Conservation (phyloP, 2,888 invertebrate genomes). For the Alloplasta piceator region DNA sequence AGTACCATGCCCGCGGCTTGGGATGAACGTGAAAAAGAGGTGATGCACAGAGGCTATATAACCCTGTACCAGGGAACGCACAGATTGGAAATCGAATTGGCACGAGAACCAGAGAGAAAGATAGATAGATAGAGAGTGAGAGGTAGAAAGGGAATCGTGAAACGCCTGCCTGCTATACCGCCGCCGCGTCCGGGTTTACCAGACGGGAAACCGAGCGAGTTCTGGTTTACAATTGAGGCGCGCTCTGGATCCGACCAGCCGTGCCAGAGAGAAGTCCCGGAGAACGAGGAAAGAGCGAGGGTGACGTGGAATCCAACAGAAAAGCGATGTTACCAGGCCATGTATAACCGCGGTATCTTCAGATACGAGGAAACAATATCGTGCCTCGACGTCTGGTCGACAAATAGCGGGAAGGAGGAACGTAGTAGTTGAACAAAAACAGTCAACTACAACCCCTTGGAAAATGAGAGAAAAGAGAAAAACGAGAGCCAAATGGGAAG, state of each 20-base stretch:
- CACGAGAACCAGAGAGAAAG: conserved; percentile 53
- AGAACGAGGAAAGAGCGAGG: conserved; percentile 4
- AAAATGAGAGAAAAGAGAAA: conserved; percentile 6
- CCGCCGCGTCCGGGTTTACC: conserved; percentile 60
- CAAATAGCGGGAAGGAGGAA: conserved; percentile 45
- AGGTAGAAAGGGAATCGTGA: conserved; percentile 31
- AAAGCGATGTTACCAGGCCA: conserved; percentile 31
- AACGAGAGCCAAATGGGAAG: conserved; percentile 2
- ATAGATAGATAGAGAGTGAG: conserved; percentile 23
- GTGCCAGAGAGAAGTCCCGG: conserved; percentile 45
- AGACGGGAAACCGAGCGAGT: conserved; percentile 65
- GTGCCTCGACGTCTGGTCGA: conserved; percentile 56
- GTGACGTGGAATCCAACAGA: conserved; percentile 39
- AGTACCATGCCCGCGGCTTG: conserved; percentile 50
- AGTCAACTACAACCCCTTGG: conserved; percentile 19
- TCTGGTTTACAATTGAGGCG: conserved; percentile 65
- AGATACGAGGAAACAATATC: conserved; percentile 60
- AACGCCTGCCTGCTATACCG: conserved; percentile 9
- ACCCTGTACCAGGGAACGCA: conserved; percentile 55
- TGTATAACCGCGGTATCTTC: conserved; percentile 27
- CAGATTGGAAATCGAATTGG: conserved; percentile 67
- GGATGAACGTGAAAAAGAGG: conserved; percentile 43
- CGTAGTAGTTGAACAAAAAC: conserved; percentile 52
- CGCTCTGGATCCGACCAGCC: conserved; percentile 62
- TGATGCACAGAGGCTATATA: conserved; percentile 52